Evolutionary conservation across 2,888 invertebrate species (phyloP).

Genomic region (Rhagophthalmus giganteus): DNA sequence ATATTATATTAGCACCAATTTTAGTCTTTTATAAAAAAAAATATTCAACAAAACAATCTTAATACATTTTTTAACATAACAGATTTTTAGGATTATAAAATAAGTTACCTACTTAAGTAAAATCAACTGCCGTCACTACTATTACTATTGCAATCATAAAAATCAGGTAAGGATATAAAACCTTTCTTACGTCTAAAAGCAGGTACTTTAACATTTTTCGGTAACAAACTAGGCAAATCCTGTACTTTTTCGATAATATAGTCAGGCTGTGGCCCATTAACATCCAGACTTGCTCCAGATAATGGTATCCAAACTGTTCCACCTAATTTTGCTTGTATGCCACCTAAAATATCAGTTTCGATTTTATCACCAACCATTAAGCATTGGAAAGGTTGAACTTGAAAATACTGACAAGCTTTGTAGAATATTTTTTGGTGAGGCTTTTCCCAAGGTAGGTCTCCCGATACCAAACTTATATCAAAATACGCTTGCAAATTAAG

Average conservation of each 20-base stretch:
- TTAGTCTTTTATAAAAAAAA: conserved; percentile 15
- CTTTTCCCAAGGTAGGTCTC: conserved; percentile 85
- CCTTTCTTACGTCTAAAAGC: conserved; percentile 36
- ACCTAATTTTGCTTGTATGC: conserved; percentile 70
- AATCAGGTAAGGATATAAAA: conserved; percentile 44
- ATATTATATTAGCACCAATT: conserved; percentile 26
- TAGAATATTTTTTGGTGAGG: conserved; percentile 81
- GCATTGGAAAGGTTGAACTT: conserved; percentile 74
- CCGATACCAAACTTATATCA: conserved; percentile 79
- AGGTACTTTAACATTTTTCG: conserved; percentile 55
- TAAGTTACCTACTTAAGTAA: too few species aligned
- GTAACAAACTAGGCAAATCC: conserved; percentile 65
- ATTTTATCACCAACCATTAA: conserved; percentile 88
- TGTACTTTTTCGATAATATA: conserved; percentile 68
- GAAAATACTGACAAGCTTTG: conserved; percentile 75
- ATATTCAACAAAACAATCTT: not conserved
- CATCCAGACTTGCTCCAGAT: conserved; percentile 50
- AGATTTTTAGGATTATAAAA: not conserved
- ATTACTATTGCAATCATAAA: conserved; percentile 56
- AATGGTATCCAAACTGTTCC: conserved; percentile 82
- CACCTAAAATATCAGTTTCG: conserved; percentile 86
- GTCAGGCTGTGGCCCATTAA: conserved; percentile 62
- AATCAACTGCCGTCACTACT: conserved; percentile 59
- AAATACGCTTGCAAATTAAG: conserved; percentile 72
- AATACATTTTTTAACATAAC: not conserved